Evolutionary conservation across 2,113 vertebrate species (phyloP).

Genomic region (Pedionomus torquatus): DNA sequence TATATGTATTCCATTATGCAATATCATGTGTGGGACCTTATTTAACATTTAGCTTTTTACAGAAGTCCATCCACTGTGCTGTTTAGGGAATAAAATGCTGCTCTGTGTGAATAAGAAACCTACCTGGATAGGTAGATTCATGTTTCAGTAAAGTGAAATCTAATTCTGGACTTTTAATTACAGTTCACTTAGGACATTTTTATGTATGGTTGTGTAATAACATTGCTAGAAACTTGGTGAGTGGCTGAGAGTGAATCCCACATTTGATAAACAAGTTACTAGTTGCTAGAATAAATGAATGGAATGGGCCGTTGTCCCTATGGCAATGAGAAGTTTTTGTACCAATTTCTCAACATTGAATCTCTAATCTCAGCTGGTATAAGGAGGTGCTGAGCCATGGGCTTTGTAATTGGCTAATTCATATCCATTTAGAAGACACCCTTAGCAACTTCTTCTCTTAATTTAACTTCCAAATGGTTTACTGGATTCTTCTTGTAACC

Average conservation of each 20-base stretch:
- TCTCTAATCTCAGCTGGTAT: neutral
- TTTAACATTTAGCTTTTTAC: neutral
- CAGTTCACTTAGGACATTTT: neutral
- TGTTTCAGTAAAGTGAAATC: neutral
- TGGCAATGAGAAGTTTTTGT: neutral
- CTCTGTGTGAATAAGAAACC: neutral
- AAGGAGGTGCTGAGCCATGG: accelerated
- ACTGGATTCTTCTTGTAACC: neutral
- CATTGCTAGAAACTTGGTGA: neutral
- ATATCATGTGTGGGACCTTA: neutral
- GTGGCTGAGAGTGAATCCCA: neutral
- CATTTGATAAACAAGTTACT: neutral
- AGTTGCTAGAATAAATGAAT: neutral
- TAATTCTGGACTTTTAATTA: neutral
- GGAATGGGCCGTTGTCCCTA: neutral
- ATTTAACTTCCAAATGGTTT: neutral
- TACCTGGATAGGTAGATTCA: neutral
- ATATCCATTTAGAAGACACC: neutral
- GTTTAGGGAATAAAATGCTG: neutral
- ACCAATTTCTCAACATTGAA: neutral
- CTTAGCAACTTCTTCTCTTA: neutral
- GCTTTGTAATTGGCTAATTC: neutral
- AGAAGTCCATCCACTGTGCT: neutral
- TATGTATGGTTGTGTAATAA: neutral
- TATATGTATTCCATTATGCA: neutral